Base-by-base conservation (phyloP, 2,888 invertebrate species). In the Catocala sponsa region DNA sequence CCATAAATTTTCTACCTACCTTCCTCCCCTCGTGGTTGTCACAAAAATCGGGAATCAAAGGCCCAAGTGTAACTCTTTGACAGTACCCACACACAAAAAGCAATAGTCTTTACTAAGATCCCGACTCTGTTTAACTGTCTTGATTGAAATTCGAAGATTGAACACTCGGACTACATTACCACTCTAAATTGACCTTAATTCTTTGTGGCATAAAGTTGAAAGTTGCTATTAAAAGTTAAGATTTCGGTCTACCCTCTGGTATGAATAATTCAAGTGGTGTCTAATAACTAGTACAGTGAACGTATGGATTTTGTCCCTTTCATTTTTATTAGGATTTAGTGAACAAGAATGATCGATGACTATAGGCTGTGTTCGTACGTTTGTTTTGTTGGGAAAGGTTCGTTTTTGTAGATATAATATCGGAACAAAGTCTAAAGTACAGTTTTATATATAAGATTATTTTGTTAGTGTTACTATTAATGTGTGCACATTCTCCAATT, bases 221-320 rank as follows among this genome's bases (percentile, higher is more conserved):
- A 86, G 73, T 88, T 83, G 76, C 72, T 76, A 76, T 65, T 65
- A 64, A 67, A 63, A 78, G 78, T 78, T 81, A 79, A 90, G 87
- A 88, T 88, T 91, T 87, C 85, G 83, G 87, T 86, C 85, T 90
- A 88, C 91, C 92, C 89, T 84, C 88, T 79, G 80, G 82, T 86
- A 94, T 94, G 93, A 94, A 93, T 94, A 86, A 94, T 94, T 93
- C 94, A 94, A 84, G 83, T 86, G 84, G 80, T 87, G 88, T 89
- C 91, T 92, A 92, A 92, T 94, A 94, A 92, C 91, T 89, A 66
- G 65, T 68, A 71, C 63, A 68, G 72, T 64, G 61, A 58, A 74
- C 66, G 63, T 72, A 74, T 77, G 52, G 64, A 59, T 73, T 78
- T 66, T 68, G 72, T 72, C 67, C 58, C 59, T 78, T 68, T 64